Base-by-base conservation (phyloP, 2,888 invertebrate genomes). In the Meganola albula region DNA sequence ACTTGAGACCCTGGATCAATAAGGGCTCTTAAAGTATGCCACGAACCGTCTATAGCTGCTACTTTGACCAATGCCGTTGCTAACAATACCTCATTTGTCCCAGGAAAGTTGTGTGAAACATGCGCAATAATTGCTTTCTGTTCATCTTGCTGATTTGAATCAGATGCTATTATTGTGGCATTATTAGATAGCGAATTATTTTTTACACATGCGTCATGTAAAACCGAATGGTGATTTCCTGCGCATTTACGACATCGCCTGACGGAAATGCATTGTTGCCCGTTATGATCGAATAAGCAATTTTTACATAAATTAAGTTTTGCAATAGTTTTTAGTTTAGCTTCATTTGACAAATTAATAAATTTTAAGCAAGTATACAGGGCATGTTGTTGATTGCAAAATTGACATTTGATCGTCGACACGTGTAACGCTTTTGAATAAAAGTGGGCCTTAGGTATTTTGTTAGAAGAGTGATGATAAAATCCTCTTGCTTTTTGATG, bases 1-100 rank as follows among this genome's bases (percentile, higher is more conserved):
- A 24, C 33, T 24, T 34, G 34, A n/a, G 28, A 34, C 18, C 34
- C 28, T 4, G 24, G 23, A 23, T 33, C 33, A 8, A 33, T 33
- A 2, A 33, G 22, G 23, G 33, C 33, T 10, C 33, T 13, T 23
- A 27, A 16, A 12, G 24, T 4, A 4, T 34, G 33, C n/a, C 18
- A 18, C 1, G 33, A 18, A 8, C 29, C 34, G 18, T 34, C 24
- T 1, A 24, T 13, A 7, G 28, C 12, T 16, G 13, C 14, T 0
- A 24, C 24, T n/a, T 28, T 34, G 3, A 34, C 14, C 13, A 34
- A 12, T n/a, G 18, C 24, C 8, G 24, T 27, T 1, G 24, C 28
- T 8, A 29, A 13, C 13, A 29, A 23, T 10, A 22, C 26, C 22
- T 31, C 21, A 11, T 21, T 25, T 4, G 9, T 21, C 2, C 14